Conservation (phyloP, 2,888 invertebrate genomes). For the Phaedon cochleariae region DNA sequence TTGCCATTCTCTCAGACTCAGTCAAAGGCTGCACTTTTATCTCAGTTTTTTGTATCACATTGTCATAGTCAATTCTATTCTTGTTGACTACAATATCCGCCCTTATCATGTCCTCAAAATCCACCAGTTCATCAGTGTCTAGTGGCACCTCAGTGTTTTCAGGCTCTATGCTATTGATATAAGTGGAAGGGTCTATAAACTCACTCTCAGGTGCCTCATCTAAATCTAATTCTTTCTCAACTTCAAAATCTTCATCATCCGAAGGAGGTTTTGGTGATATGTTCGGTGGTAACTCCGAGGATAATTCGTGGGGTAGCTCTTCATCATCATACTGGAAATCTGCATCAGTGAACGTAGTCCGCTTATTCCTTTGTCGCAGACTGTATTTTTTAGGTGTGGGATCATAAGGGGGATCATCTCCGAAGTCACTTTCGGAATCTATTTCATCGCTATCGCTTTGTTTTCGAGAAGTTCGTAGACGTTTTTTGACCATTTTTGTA, state of each 20-base stretch:
- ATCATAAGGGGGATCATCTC: slow-evolving; percentile 46
- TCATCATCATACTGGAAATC: slow-evolving; percentile 62
- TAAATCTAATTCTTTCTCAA: slow-evolving; percentile 41
- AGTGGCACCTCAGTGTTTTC: slow-evolving; percentile 29
- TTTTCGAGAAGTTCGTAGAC: slow-evolving; percentile 41
- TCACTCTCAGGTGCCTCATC: slow-evolving; percentile 26
- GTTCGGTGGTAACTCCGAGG: not conserved
- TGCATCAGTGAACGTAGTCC: slow-evolving; percentile 58
- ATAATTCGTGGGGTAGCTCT: slow-evolving; percentile 9
- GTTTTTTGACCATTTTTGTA: slow-evolving; percentile 53
- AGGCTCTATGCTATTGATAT: slow-evolving; percentile 28
- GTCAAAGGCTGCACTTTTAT: slow-evolving; percentile 44
- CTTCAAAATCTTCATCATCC: slow-evolving; percentile 51
- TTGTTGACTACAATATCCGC: slow-evolving; percentile 55
- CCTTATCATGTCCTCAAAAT: slow-evolving; percentile 55
- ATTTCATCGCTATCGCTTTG: slow-evolving; percentile 44
- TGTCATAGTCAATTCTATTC: slow-evolving; percentile 52
- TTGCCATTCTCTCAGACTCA: slow-evolving; percentile 8
- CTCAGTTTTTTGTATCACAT: slow-evolving; percentile 50
- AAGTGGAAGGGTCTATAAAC: slow-evolving; percentile 22
- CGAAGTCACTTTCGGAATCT: slow-evolving; percentile 56
- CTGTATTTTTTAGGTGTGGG: slow-evolving; percentile 52
- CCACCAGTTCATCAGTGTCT: slow-evolving; percentile 47
- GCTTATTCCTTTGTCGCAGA: slow-evolving; percentile 50
- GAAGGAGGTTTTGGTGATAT: slow-evolving; percentile 39